Evolutionary conservation across 1,140 invertebrate genomes (phyloP).

Genomic region (Drosophila prosaltans): DNA sequence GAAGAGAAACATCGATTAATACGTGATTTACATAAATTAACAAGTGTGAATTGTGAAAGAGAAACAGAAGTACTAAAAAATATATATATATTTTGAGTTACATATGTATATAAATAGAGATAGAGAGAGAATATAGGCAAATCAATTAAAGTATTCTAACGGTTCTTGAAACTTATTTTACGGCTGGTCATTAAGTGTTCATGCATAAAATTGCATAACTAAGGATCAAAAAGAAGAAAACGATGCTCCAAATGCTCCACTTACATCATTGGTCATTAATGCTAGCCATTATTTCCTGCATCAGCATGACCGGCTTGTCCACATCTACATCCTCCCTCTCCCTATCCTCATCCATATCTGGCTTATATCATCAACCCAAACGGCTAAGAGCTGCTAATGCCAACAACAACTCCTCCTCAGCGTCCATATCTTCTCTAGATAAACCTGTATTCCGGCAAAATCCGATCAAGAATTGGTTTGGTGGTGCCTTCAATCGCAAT

Average conservation of each 20-base stretch:
- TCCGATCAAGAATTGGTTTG: constrained; percentile 83
- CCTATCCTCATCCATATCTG: constrained; percentile 66
- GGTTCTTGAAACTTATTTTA: constrained; percentile 24
- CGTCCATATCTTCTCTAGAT: constrained; percentile 29
- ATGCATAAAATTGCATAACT: constrained; percentile 68
- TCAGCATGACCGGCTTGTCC: constrained; percentile 38
- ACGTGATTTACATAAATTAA: constrained; percentile 73
- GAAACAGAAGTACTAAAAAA: constrained; percentile 16
- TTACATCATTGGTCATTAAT: constrained; percentile 77
- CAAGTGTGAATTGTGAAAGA: constrained; percentile 49
- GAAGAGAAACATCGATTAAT: constrained; percentile 27
- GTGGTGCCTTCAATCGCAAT: constrained; percentile 79
- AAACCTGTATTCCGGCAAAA: constrained; percentile 80
- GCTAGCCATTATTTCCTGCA: constrained; percentile 75
- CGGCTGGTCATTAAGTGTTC: constrained; percentile 55
- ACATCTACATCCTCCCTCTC: constrained; percentile 30
- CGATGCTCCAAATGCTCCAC: constrained; percentile 77
- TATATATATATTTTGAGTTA: neutral
- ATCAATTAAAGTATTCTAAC: constrained; percentile 31
- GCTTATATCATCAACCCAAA: constrained; percentile 78
- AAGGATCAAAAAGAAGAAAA: constrained; percentile 50
- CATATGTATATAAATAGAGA: neutral
- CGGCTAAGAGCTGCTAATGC: constrained; percentile 54
- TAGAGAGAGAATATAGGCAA: constrained; percentile 46
- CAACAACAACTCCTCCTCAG: constrained; percentile 24